Conservation (phyloP, 35 echinoderm and acorn worm genomes). For the Lytechinus variegatus region DNA sequence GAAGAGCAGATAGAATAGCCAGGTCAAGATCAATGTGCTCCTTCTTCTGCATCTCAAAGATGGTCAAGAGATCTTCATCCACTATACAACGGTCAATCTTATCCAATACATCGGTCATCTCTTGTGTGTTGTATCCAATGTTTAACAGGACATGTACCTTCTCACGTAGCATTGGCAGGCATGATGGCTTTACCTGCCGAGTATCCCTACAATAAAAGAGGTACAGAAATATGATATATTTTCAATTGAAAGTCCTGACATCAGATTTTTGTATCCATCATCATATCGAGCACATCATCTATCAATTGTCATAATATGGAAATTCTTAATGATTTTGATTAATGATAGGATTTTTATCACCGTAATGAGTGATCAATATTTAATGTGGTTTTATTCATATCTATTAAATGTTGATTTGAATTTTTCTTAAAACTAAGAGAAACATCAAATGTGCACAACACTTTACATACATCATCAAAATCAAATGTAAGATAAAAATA, state of each 20-base stretch:
- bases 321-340: no score
- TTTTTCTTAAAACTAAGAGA: no score
- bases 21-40: conserved; percentile 72
- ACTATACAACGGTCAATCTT: conserved; percentile 42
- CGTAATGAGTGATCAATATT: no score
- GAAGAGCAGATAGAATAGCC: conserved; percentile 75
- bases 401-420: no score
- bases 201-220: neutral
- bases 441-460: no score
- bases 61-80: conserved; percentile 63
- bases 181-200: neutral
- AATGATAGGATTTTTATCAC: no score
- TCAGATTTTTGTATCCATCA: no score
- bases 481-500: no score
- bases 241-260: neutral
- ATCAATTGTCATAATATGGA: no score
- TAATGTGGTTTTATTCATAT: no score
- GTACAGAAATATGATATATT: neutral
- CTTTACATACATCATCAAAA: no score
- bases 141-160: conserved; percentile 38
- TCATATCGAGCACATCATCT: no score
- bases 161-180: conserved; percentile 28
- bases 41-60: conserved; percentile 81
- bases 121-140: neutral
- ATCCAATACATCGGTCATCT: conserved; percentile 46